Evolutionary conservation across 2,113 vertebrate species (phyloP).

Genomic region (Malurus alboscapulatus): DNA sequence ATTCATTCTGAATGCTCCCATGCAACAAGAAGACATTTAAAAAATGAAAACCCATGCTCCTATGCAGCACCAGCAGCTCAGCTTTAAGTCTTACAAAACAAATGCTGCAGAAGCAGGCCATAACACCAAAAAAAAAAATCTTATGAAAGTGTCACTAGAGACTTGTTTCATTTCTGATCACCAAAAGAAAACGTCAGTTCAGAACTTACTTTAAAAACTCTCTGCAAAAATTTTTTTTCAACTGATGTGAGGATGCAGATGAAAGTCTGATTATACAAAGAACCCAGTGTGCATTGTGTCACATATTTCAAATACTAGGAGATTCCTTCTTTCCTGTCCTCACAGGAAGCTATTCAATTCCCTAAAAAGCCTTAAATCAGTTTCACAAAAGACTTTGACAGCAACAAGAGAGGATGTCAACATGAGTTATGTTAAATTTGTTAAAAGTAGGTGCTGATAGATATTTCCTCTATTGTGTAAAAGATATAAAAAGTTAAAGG

Average conservation of each 20-base stretch:
- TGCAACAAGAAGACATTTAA: not conserved
- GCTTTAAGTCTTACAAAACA: not conserved
- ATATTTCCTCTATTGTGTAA: not conserved
- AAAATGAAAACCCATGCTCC: conserved; percentile 11
- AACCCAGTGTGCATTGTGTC: not conserved
- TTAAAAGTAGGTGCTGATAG: not conserved
- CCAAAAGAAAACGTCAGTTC: not conserved
- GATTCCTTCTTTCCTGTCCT: conserved; percentile 2
- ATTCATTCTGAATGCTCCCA: not conserved
- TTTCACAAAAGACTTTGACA: conserved; percentile 46
- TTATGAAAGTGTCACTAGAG: not conserved
- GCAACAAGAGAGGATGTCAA: conserved; percentile 31
- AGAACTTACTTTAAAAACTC: not conserved
- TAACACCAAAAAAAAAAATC: not conserved
- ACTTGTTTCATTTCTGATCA: not conserved
- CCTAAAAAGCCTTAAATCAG: conserved; percentile 25
- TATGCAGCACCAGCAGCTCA: not conserved
- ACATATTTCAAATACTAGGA: not conserved
- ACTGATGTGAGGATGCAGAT: not conserved
- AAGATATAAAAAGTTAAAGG: conserved; percentile 8
- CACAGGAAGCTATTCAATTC: conserved; percentile 22
- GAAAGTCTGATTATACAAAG: conserved; percentile 3
- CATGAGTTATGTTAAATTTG: not conserved
- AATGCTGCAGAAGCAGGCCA: not conserved
- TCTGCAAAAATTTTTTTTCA: not conserved